A percentile compares a stretch with the other conserved stretches of the same genome.
These are phyloP conservation scores for Drosophila nannoptera DNA, from an alignment of 1,140 invertebrate species.

Conservation along the genomic window DNA sequence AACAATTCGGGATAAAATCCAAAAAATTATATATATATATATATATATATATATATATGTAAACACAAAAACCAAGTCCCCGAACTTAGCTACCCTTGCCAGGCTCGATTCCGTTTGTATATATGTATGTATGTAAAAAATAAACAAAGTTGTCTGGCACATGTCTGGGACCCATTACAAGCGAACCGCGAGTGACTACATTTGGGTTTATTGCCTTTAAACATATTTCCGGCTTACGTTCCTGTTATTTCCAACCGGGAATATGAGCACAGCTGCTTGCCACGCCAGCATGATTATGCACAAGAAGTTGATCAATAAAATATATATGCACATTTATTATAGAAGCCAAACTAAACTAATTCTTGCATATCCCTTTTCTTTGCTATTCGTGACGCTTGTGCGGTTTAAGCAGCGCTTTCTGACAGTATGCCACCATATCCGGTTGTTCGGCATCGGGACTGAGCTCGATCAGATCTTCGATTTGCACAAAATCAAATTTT, in stretches of 20 bases:
- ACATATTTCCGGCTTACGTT: conserved; percentile 66
- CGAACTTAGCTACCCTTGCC: conserved; percentile 49
- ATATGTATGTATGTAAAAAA: conserved; percentile 43
- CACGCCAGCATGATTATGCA: conserved; percentile 13
- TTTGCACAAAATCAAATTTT: conserved; percentile 80
- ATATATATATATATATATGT: conserved; percentile 28
- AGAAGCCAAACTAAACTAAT: conserved; percentile 24
- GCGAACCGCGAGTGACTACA: conserved; percentile 19
- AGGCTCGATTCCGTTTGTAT: conserved; percentile 38
- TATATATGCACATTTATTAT: conserved; percentile 24
- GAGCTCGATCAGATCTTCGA: conserved; percentile 81
- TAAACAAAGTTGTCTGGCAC: conserved; percentile 47
- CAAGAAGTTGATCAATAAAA: conserved; percentile 3
- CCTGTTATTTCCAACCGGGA: conserved; percentile 33
- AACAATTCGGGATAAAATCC: conserved; percentile 40
- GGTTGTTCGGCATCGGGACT: conserved; percentile 68
- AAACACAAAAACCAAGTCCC: conserved; percentile 10
- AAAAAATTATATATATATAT: conserved; percentile 39
- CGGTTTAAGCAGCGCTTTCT: conserved; percentile 60
- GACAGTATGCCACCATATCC: conserved; percentile 81
- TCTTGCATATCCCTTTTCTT: neutral
- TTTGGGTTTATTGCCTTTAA: conserved; percentile 53
- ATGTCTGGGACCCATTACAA: conserved; percentile 41
- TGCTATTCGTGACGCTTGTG: conserved; percentile 39
- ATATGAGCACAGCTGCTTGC: conserved; percentile 27